Evolutionary conservation across 2,888 invertebrate species (phyloP).

Genomic region (Spilosoma lubricipeda): DNA sequence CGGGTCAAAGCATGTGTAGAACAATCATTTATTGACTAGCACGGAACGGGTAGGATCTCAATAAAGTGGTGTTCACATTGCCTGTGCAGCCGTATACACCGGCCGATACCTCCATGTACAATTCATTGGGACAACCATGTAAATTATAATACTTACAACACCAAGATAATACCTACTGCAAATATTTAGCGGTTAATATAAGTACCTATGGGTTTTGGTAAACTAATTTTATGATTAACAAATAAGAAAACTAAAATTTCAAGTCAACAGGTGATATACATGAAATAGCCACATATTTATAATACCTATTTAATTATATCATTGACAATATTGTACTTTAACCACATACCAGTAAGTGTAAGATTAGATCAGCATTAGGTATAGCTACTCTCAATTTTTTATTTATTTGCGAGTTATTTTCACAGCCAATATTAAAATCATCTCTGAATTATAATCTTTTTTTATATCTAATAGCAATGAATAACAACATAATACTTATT

Average conservation of each 20-base stretch:
- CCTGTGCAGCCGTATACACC: slow-evolving; percentile 59
- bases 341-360: slow-evolving; percentile 53
- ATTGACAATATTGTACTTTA: slow-evolving; percentile 54
- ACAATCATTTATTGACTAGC: slow-evolving; percentile 99
- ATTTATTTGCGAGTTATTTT: slow-evolving; percentile 42
- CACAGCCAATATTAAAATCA: slow-evolving; percentile 35
- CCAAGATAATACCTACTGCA: slow-evolving; percentile 49
- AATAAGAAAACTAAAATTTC: slow-evolving; percentile 51
- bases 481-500: slow-evolving; percentile 31
- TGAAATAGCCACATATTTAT: slow-evolving; percentile 37
- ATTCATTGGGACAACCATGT: slow-evolving; percentile 78
- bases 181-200: slow-evolving; percentile 48
- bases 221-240: slow-evolving; percentile 49
- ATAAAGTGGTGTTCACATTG: slow-evolving; percentile 62
- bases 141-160: slow-evolving; percentile 57
- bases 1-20: slow-evolving; percentile 99
- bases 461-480: slow-evolving; percentile 28
- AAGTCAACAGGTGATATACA: slow-evolving; percentile 49
- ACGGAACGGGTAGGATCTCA: slow-evolving; percentile 64
- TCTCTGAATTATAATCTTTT: slow-evolving; percentile 29
- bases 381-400: slow-evolving; percentile 16
- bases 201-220: slow-evolving; percentile 61
- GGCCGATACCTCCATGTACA: slow-evolving; percentile 69
- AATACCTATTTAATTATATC: slow-evolving; percentile 38
- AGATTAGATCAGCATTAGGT: slow-evolving; percentile 46